Percentiles rank a stretch among this genome's conserved stretches.
Conservation (phyloP, 2,797 vertebrate genomes). For the Anniella stebbinsi region DNA sequence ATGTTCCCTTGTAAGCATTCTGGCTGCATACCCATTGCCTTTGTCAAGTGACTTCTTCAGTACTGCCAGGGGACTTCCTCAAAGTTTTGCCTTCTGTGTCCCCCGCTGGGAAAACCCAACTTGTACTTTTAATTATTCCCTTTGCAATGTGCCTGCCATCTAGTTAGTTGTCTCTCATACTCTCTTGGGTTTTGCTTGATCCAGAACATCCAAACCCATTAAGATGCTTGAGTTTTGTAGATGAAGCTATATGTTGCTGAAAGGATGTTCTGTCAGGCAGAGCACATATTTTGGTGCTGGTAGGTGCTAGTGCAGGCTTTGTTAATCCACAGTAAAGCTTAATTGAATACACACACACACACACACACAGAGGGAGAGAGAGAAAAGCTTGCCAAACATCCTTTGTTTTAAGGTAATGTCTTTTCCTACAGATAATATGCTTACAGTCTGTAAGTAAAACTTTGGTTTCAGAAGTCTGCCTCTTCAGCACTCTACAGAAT, state of each 20-base stretch:
- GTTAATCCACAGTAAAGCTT: not conserved
- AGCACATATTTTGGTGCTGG: not conserved
- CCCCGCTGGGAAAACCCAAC: not conserved
- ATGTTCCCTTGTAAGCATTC: not conserved
- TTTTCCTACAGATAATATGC: not conserved
- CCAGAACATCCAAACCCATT: not conserved
- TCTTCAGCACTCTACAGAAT: not conserved
- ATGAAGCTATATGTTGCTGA: not conserved
- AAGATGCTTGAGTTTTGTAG: not conserved
- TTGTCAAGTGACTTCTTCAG: not conserved
- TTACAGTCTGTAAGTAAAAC: not conserved
- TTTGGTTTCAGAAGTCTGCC: not conserved
- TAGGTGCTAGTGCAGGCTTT: not conserved
- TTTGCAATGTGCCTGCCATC: not conserved
- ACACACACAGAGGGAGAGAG: not conserved
- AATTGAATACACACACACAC: not conserved
- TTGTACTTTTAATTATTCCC: conserved; percentile 30
- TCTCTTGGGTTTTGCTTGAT: not conserved
- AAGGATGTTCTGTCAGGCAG: not conserved
- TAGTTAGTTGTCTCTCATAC: not conserved
- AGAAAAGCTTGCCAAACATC: too few species aligned
- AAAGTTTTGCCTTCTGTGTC: not conserved
- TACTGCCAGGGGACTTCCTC: not conserved
- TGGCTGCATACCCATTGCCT: not conserved
- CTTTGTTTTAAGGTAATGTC: not conserved